Conservation (phyloP, 2,888 invertebrate genomes). For the Trissonchulus sp. region DNA sequence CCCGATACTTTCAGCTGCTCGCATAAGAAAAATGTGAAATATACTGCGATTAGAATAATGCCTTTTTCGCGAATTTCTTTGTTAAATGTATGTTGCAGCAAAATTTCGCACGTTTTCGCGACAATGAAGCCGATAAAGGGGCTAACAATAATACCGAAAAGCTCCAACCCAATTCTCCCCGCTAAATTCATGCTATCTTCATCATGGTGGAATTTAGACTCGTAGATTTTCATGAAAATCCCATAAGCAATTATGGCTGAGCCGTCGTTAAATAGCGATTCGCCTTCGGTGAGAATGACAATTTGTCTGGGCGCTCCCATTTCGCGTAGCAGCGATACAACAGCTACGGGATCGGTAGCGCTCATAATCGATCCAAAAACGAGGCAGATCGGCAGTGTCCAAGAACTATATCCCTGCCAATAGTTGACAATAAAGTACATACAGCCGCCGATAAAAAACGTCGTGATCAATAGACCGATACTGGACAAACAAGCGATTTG, state of each 20-base stretch:
- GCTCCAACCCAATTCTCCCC: background rate
- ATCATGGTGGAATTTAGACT: background rate
- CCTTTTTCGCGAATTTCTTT: slow-evolving; percentile 34
- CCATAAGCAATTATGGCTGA: slow-evolving; percentile 56
- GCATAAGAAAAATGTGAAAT: slow-evolving; percentile 55
- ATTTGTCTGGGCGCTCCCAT: slow-evolving; percentile 47
- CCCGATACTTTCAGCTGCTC: slow-evolving; percentile 52
- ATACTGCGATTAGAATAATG: slow-evolving; percentile 55
- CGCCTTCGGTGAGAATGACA: slow-evolving; percentile 53
- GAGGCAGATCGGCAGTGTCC: slow-evolving; percentile 52
- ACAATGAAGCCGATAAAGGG: slow-evolving; percentile 10
- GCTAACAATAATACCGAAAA: slow-evolving; percentile 4
- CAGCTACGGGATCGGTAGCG: slow-evolving; percentile 58
- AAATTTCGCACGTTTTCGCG: slow-evolving; percentile 20
- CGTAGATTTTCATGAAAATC: slow-evolving; percentile 38
- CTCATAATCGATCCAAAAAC: slow-evolving; percentile 56
- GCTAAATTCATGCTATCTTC: background rate
- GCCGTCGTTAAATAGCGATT: slow-evolving; percentile 57
- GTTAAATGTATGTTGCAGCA: slow-evolving; percentile 11
- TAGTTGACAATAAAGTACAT: background rate
- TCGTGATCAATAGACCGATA: background rate
- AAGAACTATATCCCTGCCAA: slow-evolving; percentile 38
- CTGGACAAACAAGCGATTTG: slow-evolving; percentile 23
- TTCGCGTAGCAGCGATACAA: slow-evolving; percentile 56
- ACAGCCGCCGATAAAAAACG: background rate